These are phyloP conservation scores for Drosophila atroscutellata DNA, from an alignment of 2,888 invertebrate genomes.

Conservation along the genomic window DNA sequence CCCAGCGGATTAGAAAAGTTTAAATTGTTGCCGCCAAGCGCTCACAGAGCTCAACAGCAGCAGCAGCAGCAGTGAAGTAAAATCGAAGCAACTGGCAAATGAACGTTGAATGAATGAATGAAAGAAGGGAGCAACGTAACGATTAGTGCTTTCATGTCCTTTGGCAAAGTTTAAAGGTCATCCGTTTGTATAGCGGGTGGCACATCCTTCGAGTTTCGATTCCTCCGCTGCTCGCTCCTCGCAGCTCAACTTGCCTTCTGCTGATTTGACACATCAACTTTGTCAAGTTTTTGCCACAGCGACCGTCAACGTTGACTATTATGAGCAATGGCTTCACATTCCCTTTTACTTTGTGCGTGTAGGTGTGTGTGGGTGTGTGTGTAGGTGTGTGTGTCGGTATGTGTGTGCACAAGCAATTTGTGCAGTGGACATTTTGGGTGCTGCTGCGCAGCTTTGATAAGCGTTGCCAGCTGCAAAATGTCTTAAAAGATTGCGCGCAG, in stretches of 20 bases:
- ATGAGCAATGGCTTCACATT: constrained; percentile 67
- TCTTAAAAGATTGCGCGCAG: constrained; percentile 73
- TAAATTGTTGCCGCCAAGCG: constrained; percentile 77
- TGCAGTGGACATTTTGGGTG: constrained; percentile 75
- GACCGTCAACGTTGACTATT: constrained; percentile 59
- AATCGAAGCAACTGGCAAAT: constrained; percentile 75
- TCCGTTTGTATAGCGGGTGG: constrained; percentile 50
- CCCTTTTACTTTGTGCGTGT: constrained; percentile 2
- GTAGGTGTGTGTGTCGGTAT: constrained; percentile 11
- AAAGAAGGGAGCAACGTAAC: constrained; percentile 80
- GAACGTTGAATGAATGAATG: constrained; percentile 69
- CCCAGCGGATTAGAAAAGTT: constrained; percentile 81
- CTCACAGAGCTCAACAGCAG: constrained; percentile 36
- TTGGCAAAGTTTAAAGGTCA: constrained; percentile 83
- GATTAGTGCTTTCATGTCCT: constrained; percentile 83
- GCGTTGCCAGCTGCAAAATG: constrained; percentile 75
- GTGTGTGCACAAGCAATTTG: constrained; percentile 71
- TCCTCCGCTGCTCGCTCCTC: constrained; percentile 14
- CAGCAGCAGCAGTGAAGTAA: constrained; percentile 43
- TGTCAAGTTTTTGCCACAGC: constrained; percentile 74
- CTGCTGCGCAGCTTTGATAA: constrained; percentile 63
- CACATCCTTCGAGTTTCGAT: constrained; percentile 36
- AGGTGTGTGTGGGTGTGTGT: constrained; percentile 3
- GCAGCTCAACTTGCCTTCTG: constrained; percentile 52
- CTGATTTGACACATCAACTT: constrained; percentile 79